Evolutionary conservation across 2,797 vertebrate species (phyloP), one percentile per base, ranked within the genome.

Genomic region (Todus mexicanus): DNA sequence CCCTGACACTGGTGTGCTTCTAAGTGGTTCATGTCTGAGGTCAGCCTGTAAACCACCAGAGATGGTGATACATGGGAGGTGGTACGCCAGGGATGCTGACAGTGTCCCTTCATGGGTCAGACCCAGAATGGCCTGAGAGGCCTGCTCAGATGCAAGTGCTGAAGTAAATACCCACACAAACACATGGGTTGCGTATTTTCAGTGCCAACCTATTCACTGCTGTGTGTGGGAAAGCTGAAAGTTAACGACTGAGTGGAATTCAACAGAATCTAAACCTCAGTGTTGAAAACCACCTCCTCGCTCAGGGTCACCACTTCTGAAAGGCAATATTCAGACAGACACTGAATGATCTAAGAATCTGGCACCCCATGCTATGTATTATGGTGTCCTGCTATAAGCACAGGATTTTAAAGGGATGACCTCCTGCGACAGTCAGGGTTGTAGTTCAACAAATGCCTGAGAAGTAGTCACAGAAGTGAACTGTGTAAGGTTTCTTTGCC

Each of bases 41-140:
- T 57, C 53, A 77, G 35, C 10, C 64, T 66, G 50, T 2, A 45
- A 70, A 63, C 38, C 42, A 74, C 12, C 3, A 1, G 22, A 70
- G 50, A 40, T 8, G 38, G 17, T 0, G 0, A 56, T 27, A 17
- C 14, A 50, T 23, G 51, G 29, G 50, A 57, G 9, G 20, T 73
- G 33, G 38, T 40, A 56, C 11, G 33, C 61, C 60, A 74, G 40
- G 60, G 23, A 75, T 61, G 43, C 12, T 68, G 37, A 29, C 26
- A 64, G 6, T 8, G 8, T 61, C 29, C 20, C 25, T 53, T 45
- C 42, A n/a, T 25, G 33, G 51, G 38, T 77, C 45, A 71, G 69
- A 51, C 9, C 25, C 37, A 65, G 33, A 74, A 54, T 18, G 40
- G 22, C 21, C 40, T 14, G 13, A 61, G 57, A 83, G 26, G 13